Conservation (phyloP, 2,797 vertebrate species). For the Microchirus variegatus region DNA sequence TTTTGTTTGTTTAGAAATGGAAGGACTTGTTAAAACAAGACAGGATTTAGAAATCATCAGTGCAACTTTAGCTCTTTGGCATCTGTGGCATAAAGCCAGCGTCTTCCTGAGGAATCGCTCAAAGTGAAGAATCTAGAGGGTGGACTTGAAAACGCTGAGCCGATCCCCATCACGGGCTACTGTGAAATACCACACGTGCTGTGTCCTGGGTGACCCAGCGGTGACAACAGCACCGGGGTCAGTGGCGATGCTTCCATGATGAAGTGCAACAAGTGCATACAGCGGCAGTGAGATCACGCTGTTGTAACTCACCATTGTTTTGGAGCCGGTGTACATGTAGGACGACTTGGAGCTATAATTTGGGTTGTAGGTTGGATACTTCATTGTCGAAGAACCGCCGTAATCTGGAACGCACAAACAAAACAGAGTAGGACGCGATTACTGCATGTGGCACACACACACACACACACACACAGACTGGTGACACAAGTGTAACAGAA, state of each 20-base stretch:
- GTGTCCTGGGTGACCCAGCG: constrained; percentile 22
- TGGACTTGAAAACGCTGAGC: constrained; percentile 52
- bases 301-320: constrained; percentile 72
- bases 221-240: constrained; percentile 20
- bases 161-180: constrained; percentile 34
- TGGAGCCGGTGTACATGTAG: constrained; percentile 63
- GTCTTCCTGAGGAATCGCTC: constrained; percentile 18
- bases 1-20: not conserved
- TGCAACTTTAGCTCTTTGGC: not conserved
- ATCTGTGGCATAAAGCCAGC: constrained; percentile 12
- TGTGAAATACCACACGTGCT: constrained; percentile 74
- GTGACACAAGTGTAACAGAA: not conserved
- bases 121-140: constrained; percentile 65
- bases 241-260: constrained; percentile 6
- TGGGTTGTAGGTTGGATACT: constrained; percentile 74
- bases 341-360: constrained; percentile 80
- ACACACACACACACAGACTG: not conserved
- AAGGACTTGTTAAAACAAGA: too few relatives aligned
- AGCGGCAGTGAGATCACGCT: constrained; percentile 11
- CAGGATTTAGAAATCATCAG: not conserved
- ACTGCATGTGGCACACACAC: not conserved
- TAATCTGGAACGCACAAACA: constrained; percentile 66
- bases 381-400: constrained; percentile 68
- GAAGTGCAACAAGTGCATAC: constrained; percentile 2
- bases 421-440: constrained; percentile 20